phyloP scores from a whole-genome alignment of 2,797 vertebrate genomes.

The Leptatherina wallacei region DNA sequence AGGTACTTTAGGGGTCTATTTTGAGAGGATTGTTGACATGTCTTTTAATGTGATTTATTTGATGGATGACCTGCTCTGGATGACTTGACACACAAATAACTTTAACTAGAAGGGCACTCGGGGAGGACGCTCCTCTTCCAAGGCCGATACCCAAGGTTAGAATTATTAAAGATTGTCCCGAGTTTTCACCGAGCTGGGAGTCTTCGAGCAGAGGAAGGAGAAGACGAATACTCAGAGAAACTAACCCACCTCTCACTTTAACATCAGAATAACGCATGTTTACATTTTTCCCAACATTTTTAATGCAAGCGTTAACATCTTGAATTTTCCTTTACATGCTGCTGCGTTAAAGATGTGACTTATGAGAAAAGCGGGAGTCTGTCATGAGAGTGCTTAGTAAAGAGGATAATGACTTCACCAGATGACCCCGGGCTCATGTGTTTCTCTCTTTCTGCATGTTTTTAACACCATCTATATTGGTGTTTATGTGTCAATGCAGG shows the following conservation, averaged over 20 bases:
- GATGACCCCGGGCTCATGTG: constrained; percentile 65
- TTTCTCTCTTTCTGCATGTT: constrained; percentile 43
- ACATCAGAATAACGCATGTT: too few species aligned
- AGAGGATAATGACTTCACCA: constrained; percentile 74
- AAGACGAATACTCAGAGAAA: background rate
- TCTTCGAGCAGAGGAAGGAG: background rate
- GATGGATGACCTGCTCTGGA: constrained; percentile 64
- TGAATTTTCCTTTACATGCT: constrained; percentile 21
- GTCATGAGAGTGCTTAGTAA: constrained; percentile 69
- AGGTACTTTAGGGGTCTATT: constrained; percentile 80
- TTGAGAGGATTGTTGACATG: constrained; percentile 74
- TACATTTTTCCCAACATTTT: background rate
- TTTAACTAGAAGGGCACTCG: constrained; percentile 55
- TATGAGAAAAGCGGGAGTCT: constrained; percentile 65
- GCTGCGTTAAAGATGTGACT: constrained; percentile 66
- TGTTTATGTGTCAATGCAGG: constrained; percentile 67
- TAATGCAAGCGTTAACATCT: constrained; percentile 57
- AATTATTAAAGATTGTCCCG: background rate
- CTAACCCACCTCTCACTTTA: too few species aligned
- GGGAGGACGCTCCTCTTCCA: constrained; percentile 23
- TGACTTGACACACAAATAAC: constrained; percentile 79
- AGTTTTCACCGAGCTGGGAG: background rate
- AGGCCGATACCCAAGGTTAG: constrained; percentile 15
- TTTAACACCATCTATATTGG: constrained; percentile 63
- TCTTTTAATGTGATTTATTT: constrained; percentile 81